Conservation (phyloP, 2,888 invertebrate species). For the Girardia tigrina region DNA sequence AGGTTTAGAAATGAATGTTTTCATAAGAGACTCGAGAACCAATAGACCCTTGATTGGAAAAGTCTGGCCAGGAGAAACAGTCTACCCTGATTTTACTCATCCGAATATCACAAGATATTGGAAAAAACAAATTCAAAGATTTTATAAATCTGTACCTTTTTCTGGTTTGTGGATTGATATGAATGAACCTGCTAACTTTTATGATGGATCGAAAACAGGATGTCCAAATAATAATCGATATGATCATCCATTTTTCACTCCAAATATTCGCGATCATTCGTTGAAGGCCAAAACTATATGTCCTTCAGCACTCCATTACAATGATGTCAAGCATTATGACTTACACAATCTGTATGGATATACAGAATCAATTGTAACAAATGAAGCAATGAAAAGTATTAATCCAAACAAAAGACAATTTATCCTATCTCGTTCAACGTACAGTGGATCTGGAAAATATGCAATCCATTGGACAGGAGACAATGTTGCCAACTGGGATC, state of each 20-base stretch:
- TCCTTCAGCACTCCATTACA: conserved; percentile 41
- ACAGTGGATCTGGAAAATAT: conserved; percentile 42
- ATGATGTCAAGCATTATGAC: conserved; percentile 41
- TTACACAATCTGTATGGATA: conserved; percentile 44
- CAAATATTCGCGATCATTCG: conserved; percentile 40
- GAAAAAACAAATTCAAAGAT: conserved; percentile 40
- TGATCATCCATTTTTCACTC: conserved; percentile 45
- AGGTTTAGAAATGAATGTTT: conserved; percentile 40
- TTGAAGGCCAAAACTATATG: conserved; percentile 41
- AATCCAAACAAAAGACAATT: conserved; percentile 41
- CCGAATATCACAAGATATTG: conserved; percentile 42
- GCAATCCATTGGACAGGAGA: conserved; percentile 48
- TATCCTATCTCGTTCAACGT: conserved; percentile 63
- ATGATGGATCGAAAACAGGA: conserved; percentile 43
- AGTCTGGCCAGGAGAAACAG: conserved; percentile 44
- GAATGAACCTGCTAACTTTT: conserved; percentile 49
- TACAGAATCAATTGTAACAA: conserved; percentile 40
- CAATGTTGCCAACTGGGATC: conserved; percentile 45
- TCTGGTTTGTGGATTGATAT: conserved; percentile 48
- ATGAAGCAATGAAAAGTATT: conserved; percentile 39
- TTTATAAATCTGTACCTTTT: conserved; percentile 40
- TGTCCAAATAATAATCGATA: conserved; percentile 40
- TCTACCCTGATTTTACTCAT: conserved; percentile 44
- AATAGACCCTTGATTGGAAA: conserved; percentile 39
- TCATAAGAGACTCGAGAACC: conserved; percentile 55